Base-by-base conservation (phyloP, 2,888 invertebrate species). In the Marronus borbonicus region DNA sequence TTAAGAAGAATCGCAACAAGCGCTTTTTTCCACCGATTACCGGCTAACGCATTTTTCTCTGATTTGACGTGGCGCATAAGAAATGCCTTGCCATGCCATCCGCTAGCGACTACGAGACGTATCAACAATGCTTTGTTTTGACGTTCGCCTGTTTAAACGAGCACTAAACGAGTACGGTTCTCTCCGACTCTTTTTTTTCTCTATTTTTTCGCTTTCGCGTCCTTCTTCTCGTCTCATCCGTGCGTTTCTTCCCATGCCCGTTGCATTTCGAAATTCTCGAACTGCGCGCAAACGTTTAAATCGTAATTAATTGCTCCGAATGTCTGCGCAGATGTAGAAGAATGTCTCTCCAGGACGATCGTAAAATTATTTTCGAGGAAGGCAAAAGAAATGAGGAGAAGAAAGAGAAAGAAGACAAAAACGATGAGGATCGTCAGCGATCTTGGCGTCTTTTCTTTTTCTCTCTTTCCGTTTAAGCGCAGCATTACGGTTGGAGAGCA, bases 241-340 rank as follows among this genome's bases (percentile, higher is more conserved):
- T 31, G 36, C 31, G 24, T 31, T 62, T 62, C 62, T 62, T 62
- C 62, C 62, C 62, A 62, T 62, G 31, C 28, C 55, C 20, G 20
- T 20, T 10, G 31, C 12, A 28, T 62, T 62, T 62, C 62, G 62
- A 62, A 31, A 62, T 62, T 72, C 58, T 39, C 72, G 58, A 58
- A 70, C 62, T 10, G 72, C 58, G 28, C 72, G 28, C 72, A 39
- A 58, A 72, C 58, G 72, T 60, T 72, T 72, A 72, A 72, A 72
- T 72, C 58, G 72, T 72, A 72, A 72, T 72, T 72, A 72, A 72
- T 72, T 58, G 72, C 50, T 52, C 58, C 58, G 28, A 50, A 68
- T 62, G 62, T 62, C 62, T 62, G 62, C 62, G 62, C 62, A 62
- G 62, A 62, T 62, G 62, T 62, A 62, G 62, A 62, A 62, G 62